Evolutionary conservation across 2,797 vertebrate species (phyloP).

Genomic region (Diplodus puntazzo): DNA sequence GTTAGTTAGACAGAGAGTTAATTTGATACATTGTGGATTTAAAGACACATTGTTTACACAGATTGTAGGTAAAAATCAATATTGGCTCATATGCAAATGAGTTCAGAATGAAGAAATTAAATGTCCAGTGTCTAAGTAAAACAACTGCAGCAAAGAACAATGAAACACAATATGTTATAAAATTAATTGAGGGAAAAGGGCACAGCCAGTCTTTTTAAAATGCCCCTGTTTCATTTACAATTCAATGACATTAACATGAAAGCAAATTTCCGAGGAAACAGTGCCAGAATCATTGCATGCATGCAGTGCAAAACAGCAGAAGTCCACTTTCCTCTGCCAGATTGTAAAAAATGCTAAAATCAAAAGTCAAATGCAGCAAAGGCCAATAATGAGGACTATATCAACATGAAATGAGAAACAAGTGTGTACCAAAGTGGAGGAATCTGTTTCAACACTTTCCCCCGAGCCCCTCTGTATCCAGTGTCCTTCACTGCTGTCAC

Average conservation of each 20-base stretch:
- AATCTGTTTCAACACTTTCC: slow-evolving; percentile 5
- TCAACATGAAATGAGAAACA: slow-evolving; percentile 11
- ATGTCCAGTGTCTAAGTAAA: background rate
- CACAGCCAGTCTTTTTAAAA: background rate
- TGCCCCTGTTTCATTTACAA: background rate
- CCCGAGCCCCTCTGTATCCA: background rate
- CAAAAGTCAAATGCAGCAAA: slow-evolving; percentile 25
- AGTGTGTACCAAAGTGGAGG: background rate
- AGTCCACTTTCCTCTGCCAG: slow-evolving; percentile 10
- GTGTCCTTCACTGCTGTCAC: background rate
- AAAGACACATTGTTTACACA: background rate
- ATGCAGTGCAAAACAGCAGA: background rate
- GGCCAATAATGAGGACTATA: background rate
- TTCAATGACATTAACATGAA: slow-evolving; percentile 23
- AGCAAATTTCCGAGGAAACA: background rate
- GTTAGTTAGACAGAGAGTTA: background rate
- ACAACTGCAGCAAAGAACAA: background rate
- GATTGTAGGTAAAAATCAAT: background rate
- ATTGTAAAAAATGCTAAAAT: slow-evolving; percentile 34
- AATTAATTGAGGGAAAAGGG: background rate
- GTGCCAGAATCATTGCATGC: background rate
- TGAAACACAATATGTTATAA: slow-evolving; percentile 6
- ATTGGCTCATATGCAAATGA: background rate
- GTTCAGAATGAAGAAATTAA: slow-evolving; percentile 1
- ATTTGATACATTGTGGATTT: background rate